Evolutionary conservation across 64 coral and sea anemone species (phyloP), one percentile per base, ranked within the genome.

Genomic region (Stichodactyla mertensii): DNA sequence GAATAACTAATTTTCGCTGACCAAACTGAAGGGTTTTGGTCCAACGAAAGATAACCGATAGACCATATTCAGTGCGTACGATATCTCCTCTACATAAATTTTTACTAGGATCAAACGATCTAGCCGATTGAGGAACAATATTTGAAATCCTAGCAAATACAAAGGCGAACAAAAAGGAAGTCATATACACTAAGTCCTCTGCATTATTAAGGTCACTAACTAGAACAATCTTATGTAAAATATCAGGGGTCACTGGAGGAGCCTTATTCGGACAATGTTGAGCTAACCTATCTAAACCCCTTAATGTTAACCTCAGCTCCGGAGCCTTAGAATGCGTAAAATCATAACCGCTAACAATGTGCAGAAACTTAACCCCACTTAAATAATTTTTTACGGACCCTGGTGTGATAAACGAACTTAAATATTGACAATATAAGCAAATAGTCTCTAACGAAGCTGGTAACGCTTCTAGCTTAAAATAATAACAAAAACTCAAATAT

Each of bases 301-400:
- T 22, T 10, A 87, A 52, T 2, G 36, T 87, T 28, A 87, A 45
- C 27, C 6, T 14, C 54, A 53, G 66, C 6, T 12, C 16, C 16
- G 54, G 58, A 5, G 53, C 7, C 53, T 79, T 7, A 4, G 56
- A 31, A 0, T 19, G 57, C 18, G 86, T 70, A 57, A 88, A 88
- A 6, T 26, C 20, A 31, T 58, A 11, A 18, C 71, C 53, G 10
- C 27, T 20, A 54, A 51, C 52, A 19, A 80, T 71, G 45, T 88
- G 87, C 26, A 88, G 36, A 18, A 88, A 64, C 45, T 82, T 82
- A 52, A 82, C 77, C 57, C 78, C 78, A 82, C 87, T 88, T 45
- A 61, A 88, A 59, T 79, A 88, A 36, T 88, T 88, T 15, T 55
- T 71, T 10, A 88, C 19, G 20, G 78, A 88, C 0, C 18, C 11